Evolutionary conservation across 2,113 vertebrate genomes (phyloP).

Genomic region (Chunga burmeisteri): DNA sequence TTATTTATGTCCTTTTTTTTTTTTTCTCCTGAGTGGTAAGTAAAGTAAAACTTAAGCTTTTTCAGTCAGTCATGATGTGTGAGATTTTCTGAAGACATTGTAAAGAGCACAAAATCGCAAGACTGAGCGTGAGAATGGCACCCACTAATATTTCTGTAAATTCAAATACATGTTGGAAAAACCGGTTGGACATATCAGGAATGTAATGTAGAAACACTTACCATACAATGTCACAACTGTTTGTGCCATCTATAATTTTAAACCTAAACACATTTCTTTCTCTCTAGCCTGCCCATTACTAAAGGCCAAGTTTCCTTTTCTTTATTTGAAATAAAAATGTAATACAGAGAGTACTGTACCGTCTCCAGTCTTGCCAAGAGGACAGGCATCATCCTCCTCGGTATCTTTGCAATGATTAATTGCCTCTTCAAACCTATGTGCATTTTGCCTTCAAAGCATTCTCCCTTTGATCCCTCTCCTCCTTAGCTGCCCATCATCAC

Average conservation of each 20-base stretch:
- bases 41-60: neutral
- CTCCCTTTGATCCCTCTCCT: constrained; percentile 1
- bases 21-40: neutral
- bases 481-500: neutral
- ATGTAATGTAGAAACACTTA: neutral
- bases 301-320: neutral
- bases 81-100: neutral
- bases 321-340: neutral
- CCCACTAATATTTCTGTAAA: neutral
- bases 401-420: constrained; percentile 10
- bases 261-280: neutral
- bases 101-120: neutral
- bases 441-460: constrained; percentile 11
- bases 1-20: neutral
- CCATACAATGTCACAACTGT: neutral
- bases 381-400: neutral
- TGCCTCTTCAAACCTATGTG: neutral
- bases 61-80: neutral
- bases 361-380: neutral
- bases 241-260: neutral
- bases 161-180: neutral
- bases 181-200: neutral
- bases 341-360: neutral
- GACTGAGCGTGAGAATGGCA: neutral
- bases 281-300: neutral